These are phyloP conservation scores for Drosophila colorata DNA, from an alignment of 2,888 invertebrate genomes.

Conservation along the genomic window DNA sequence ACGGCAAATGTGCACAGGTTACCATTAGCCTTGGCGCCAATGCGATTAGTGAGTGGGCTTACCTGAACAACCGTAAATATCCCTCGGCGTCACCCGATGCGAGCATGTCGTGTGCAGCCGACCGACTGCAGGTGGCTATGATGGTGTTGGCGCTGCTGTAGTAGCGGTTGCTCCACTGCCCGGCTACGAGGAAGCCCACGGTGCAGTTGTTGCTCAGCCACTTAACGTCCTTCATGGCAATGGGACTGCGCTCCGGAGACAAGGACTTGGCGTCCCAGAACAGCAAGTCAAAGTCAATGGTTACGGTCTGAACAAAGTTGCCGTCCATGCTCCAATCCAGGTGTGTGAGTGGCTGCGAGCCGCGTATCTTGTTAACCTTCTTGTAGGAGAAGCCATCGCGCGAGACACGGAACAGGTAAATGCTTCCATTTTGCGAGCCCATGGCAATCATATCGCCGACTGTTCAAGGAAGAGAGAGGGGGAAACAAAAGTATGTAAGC, in stretches of 20 bases:
- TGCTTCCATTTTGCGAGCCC: constrained; percentile 94
- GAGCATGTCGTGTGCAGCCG: constrained; percentile 93
- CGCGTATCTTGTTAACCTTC: constrained; percentile 94
- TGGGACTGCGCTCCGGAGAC: constrained; percentile 94
- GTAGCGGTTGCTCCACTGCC: constrained; percentile 96
- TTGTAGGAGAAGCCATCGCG: constrained; percentile 96
- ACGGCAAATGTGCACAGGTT: background rate
- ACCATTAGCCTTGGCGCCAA: background rate
- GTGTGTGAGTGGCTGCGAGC: constrained; percentile 93
- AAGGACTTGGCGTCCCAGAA: constrained; percentile 97
- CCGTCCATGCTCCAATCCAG: constrained; percentile 97
- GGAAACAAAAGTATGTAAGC: too few relatives aligned
- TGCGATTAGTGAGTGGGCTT: constrained; percentile 25
- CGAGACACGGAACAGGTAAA: constrained; percentile 93
- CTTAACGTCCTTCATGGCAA: constrained; percentile 95
- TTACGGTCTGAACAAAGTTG: constrained; percentile 94
- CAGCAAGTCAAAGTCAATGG: constrained; percentile 94
- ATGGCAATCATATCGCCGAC: constrained; percentile 95
- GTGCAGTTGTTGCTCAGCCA: constrained; percentile 95
- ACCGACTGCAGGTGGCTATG: constrained; percentile 92
- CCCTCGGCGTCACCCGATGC: constrained; percentile 96
- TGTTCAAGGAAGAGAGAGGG: constrained; percentile 77
- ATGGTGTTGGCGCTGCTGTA: constrained; percentile 94
- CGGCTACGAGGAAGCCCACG: constrained; percentile 94
- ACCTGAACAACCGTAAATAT: constrained; percentile 93